Base-by-base conservation (phyloP, 2,888 invertebrate genomes). In the Hartigia nigra region DNA sequence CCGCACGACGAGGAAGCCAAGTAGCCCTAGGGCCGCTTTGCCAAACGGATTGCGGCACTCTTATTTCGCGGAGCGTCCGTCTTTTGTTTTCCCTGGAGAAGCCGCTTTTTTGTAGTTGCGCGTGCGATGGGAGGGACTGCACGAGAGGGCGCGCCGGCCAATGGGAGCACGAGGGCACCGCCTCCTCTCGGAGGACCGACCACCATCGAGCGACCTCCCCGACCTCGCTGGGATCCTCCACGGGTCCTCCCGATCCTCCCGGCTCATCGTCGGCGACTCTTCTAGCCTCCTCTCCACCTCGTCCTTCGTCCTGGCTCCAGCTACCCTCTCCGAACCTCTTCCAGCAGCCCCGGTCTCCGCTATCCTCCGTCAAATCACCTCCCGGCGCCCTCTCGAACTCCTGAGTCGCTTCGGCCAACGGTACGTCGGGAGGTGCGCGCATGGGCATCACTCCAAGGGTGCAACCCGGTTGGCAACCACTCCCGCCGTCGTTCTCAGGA, bases 51-150 rank as follows among this genome's bases (percentile, higher is more conserved):
- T 32, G 55, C 55, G 74, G 23, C 31, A 31, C 37, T 75, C 31
- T 69, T 31, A 14, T 31, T 75, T n/a, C 34, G 74, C 77, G 69
- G 70, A 75, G 31, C 74, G 75, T 32, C n/a, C 75, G 75, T 75
- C 78, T 78, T 75, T 78, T 78, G 78, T 78, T 78, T 72, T 72
- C 72, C 72, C 72, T 34, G 72, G 82, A 80, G 81, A 80, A 79
- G 85, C 84, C 31, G 31, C 34, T 72, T 72, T 72, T 72, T 79
- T 75, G 74, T 79, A 69, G 70, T 70, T 74, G 89, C 89, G 89
- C 87, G 87, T 88, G 87, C 88, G 88, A 84, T 89, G 88, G 89
- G 89, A 87, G 89, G 86, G 81, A 85, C 88, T 88, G 78, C 84
- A 76, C 83, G 82, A 83, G 82, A 81, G 82, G 82, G 82, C 76